Percentiles rank a stretch among this genome's conserved stretches.
phyloP scores from a whole-genome alignment of 2,113 vertebrate genomes.

The Mormyrus iriodes region DNA sequence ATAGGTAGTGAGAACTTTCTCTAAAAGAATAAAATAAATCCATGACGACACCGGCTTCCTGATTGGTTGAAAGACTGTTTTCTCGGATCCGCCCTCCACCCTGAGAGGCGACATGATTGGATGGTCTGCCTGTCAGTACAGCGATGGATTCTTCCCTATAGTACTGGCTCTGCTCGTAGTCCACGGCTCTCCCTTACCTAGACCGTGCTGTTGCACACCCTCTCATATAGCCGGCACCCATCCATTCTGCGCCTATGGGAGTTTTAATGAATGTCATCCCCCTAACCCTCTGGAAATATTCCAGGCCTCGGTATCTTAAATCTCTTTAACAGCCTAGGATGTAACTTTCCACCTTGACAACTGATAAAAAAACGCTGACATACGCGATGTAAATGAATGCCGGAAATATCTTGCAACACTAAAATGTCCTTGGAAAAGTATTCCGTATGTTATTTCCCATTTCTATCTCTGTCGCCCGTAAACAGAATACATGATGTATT shows the following conservation, averaged over 20 bases:
- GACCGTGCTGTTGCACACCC: neutral
- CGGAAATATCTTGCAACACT: neutral
- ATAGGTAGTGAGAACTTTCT: slow-evolving; percentile 15
- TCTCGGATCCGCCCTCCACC: neutral
- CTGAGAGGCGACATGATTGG: neutral
- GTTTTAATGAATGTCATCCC: neutral
- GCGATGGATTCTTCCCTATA: neutral
- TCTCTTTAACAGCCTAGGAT: neutral
- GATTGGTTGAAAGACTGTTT: neutral
- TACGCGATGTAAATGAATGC: neutral
- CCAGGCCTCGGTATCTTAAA: neutral
- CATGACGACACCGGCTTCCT: slow-evolving; percentile 15
- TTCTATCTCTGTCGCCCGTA: neutral
- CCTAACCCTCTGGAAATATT: slow-evolving; percentile 2
- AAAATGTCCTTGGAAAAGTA: neutral
- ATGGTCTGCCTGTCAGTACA: neutral
- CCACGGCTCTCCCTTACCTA: neutral
- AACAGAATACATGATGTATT: neutral
- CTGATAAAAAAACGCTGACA: neutral
- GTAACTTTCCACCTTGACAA: neutral
- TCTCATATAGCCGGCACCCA: neutral
- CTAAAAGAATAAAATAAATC: slow-evolving; percentile 21
- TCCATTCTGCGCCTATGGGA: neutral
- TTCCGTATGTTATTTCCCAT: neutral
- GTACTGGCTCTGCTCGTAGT: neutral